Base-by-base conservation (phyloP, 2,888 invertebrate species). In the Phragmatobia fuliginosa region DNA sequence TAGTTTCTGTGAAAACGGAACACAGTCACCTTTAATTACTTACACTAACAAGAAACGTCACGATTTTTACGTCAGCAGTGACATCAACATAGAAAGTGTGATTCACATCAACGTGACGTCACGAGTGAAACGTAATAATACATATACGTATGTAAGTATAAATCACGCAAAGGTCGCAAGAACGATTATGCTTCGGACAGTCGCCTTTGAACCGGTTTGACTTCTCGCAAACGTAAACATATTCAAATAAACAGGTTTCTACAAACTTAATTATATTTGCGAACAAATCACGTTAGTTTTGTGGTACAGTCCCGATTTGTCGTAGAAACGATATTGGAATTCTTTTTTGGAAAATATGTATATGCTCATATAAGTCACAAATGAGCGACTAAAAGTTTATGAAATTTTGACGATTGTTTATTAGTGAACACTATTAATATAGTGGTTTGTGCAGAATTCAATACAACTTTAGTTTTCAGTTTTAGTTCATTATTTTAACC, bases 211-310 rank as follows among this genome's bases (percentile, higher is more conserved):
- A 65, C 65, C 56, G 56, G 65, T 65, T 32, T 38, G 32, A 63
- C 28, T 33, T 63, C 58, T 58, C 41, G n/a, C 33, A 36, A 49
- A 16, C 14, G 31, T 75, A 67, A 74, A 76, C 73, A 70, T 70
- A 79, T 79, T 73, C 70, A 74, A 67, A 70, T 71, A 73, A 78
- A 76, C 74, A 68, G 66, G 70, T 61, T 64, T 52, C 56, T 66
- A 59, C 56, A 75, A 75, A 77, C 73, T 72, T 70, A 79, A 81
- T 80, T 81, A 77, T 77, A 56, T 68, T 81, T 80, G 72, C 77
- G 71, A 73, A 64, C n/a, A 65, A 59, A 68, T 73, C 68, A 73
- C 73, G 63, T 63, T 68, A n/a, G 3, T 58, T 41, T 28, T 59
- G 31, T 11, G 38, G 36, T 38, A 25, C 16, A 56, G 56, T 56